These are phyloP conservation scores for Drosophila lacicola DNA, from an alignment of 2,888 invertebrate species.

Conservation along the genomic window DNA sequence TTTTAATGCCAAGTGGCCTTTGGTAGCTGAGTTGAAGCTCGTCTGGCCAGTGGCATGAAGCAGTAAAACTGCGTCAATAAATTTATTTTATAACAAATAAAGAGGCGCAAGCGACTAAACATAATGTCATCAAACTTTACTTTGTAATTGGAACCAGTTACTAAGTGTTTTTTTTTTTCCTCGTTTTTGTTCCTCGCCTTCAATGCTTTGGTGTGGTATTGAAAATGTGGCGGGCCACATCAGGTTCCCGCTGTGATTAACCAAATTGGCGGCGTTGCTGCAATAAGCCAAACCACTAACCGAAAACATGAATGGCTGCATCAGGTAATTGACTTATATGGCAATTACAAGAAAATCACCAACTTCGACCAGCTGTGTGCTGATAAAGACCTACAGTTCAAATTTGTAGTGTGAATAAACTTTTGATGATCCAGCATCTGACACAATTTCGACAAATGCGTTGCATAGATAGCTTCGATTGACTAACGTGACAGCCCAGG, in stretches of 20 bases:
- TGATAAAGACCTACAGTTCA: slow-evolving; percentile 43
- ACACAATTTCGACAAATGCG: slow-evolving; percentile 35
- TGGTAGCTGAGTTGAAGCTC: slow-evolving; percentile 10
- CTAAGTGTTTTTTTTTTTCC: slow-evolving; percentile 24
- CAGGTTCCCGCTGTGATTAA: slow-evolving; percentile 52
- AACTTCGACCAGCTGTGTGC: slow-evolving; percentile 23
- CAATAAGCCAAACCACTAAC: slow-evolving; percentile 36
- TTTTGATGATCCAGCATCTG: slow-evolving; percentile 29
- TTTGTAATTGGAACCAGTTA: slow-evolving; percentile 56
- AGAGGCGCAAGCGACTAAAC: slow-evolving; percentile 39
- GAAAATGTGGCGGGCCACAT: slow-evolving; percentile 55
- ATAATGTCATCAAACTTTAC: slow-evolving; percentile 68
- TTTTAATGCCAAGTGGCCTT: slow-evolving; percentile 36
- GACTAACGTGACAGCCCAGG: slow-evolving; percentile 23
- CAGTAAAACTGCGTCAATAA: slow-evolving; percentile 41
- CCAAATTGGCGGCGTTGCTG: slow-evolving; percentile 40
- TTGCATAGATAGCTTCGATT: slow-evolving; percentile 21
- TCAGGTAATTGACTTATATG: slow-evolving; percentile 52
- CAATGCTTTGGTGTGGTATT: slow-evolving; percentile 62
- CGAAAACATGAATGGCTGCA: slow-evolving; percentile 47
- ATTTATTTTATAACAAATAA: slow-evolving; percentile 51
- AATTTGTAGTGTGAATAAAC: slow-evolving; percentile 46
- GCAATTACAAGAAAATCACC: slow-evolving; percentile 41
- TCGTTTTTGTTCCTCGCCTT: slow-evolving; percentile 19
- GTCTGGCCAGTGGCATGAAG: slow-evolving; percentile 14